Percentiles rank a stretch among this genome's conserved stretches.
Conservation (phyloP, 2,888 invertebrate genomes). For the Drosophila buzzatii region DNA sequence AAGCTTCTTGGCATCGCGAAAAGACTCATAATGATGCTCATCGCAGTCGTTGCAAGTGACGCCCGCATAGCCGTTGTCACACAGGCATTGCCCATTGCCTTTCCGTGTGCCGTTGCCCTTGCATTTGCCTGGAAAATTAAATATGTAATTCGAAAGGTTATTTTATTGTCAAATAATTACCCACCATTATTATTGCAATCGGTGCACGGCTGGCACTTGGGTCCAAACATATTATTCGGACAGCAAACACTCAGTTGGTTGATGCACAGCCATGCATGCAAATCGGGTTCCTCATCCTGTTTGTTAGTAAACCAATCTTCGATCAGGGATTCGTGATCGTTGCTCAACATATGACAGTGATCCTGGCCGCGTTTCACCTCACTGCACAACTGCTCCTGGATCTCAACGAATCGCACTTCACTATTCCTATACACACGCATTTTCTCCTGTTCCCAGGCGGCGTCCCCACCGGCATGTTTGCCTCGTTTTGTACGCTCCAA, state of each 20-base stretch:
- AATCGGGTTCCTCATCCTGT: conserved; percentile 86
- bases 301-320: conserved; percentile 96
- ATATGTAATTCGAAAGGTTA: neutral
- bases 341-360: conserved; percentile 94
- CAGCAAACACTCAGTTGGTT: conserved; percentile 92
- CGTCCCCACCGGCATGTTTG: conserved; percentile 96
- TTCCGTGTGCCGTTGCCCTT: conserved; percentile 95
- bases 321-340: conserved; percentile 92
- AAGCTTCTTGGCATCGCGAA: conserved; percentile 90
- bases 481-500: conserved; percentile 93
- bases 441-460: conserved; percentile 97
- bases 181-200: conserved; percentile 92
- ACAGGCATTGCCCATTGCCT: conserved; percentile 96
- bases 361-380: conserved; percentile 90
- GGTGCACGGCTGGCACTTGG: conserved; percentile 91
- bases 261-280: conserved; percentile 92
- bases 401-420: conserved; percentile 95
- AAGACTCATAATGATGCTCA: conserved; percentile 90
- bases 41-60: conserved; percentile 92
- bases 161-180: neutral
- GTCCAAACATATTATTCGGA: conserved; percentile 93
- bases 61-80: conserved; percentile 93
- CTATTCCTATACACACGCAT: conserved; percentile 93
- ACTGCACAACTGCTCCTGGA: conserved; percentile 94
- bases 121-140: conserved; percentile 85